These are phyloP conservation scores for Arenaria interpres DNA, from an alignment of 2,113 vertebrate genomes.

Conservation along the genomic window DNA sequence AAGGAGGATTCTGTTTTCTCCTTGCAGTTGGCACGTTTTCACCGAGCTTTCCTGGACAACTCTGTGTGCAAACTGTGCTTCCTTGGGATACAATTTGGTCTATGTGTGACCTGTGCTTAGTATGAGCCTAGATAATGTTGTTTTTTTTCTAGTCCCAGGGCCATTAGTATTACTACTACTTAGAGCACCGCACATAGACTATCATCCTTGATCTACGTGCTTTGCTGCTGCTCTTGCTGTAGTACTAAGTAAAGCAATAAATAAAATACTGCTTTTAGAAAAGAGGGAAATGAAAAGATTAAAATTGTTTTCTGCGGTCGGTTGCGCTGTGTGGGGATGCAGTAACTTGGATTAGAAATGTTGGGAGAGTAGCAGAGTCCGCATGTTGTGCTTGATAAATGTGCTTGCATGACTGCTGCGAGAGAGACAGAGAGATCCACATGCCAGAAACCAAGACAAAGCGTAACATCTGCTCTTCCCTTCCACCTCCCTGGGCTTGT, in stretches of 20 bases:
- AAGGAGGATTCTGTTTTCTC: not conserved
- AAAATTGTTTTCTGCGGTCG: not conserved
- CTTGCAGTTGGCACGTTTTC: not conserved
- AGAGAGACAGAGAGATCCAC: not conserved
- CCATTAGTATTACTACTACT: not conserved
- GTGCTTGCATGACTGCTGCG: not conserved
- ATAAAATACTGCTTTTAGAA: not conserved
- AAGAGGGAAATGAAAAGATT: not conserved
- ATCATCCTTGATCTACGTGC: not conserved
- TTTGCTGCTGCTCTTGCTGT: not conserved
- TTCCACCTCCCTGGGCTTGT: not conserved
- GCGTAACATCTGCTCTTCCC: constrained; percentile 4
- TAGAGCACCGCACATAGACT: not conserved
- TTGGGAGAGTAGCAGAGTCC: not conserved
- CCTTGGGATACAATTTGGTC: not conserved
- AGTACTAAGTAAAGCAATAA: not conserved
- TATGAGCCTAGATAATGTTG: not conserved
- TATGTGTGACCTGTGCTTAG: not conserved
- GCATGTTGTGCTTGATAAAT: not conserved
- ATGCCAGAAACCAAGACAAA: constrained; percentile 5
- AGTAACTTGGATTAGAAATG: not conserved
- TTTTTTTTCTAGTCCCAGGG: not conserved
- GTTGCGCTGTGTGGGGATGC: not conserved
- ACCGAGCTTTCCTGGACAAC: not conserved
- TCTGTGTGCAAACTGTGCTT: not conserved